Evolutionary conservation across 35 echinoderm and acorn worm genomes (phyloP), one percentile per base, ranked within the genome.

Genomic region (Chiridota heheva): DNA sequence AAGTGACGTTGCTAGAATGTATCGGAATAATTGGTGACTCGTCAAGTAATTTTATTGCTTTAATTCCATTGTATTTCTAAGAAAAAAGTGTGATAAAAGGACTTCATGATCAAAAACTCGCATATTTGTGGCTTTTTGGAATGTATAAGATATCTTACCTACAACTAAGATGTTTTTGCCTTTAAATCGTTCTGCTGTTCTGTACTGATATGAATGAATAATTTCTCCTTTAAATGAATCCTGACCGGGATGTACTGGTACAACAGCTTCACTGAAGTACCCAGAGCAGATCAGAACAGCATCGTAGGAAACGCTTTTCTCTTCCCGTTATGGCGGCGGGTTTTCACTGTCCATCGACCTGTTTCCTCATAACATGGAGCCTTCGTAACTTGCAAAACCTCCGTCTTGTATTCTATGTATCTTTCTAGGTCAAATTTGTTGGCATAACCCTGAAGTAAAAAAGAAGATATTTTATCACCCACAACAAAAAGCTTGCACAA

Each of bases 101-200:
- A n/a, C n/a, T n/a, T n/a, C n/a, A n/a, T n/a, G n/a, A n/a, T n/a
- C n/a, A n/a, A n/a, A n/a, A n/a, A n/a, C n/a, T n/a, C n/a, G n/a
- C n/a, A n/a, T n/a, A n/a, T n/a, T n/a, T n/a, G n/a, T n/a, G n/a
- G n/a, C n/a, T n/a, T n/a, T n/a, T n/a, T n/a, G n/a, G n/a, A n/a
- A n/a, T n/a, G n/a, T n/a, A n/a, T n/a, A n/a, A n/a, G n/a, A n/a
- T n/a, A n/a, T n/a, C 42, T 80, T 80, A 87, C 84, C 84, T 22
- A 80, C 46, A 67, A 87, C 58, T 7, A 87, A 61, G 5, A 87
- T 61, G 5, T 44, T 87, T 61, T 87, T 87, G 63, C 69, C 74
- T 10, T 26, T 81, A 48, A 87, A 87, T 42, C 38, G 44, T 15
- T 42, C 28, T 29, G 16, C 22, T 22, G 34, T 58, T 39, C 62